Conservation (phyloP, 2,888 invertebrate genomes). For the Sphaerophoria taeniata region DNA sequence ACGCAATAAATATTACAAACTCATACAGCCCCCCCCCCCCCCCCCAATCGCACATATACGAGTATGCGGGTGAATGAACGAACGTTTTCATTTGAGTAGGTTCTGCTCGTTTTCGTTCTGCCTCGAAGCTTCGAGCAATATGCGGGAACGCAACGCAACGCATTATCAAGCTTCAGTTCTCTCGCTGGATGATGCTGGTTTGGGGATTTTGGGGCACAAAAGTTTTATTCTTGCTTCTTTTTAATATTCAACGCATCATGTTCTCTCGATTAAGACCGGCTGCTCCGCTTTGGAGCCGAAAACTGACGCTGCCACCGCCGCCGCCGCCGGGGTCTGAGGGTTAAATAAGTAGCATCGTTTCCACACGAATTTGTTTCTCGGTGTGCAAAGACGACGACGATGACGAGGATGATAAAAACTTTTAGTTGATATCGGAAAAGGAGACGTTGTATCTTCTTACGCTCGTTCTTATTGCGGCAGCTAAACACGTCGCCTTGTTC, state of each 20-base stretch:
- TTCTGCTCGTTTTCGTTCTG: constrained; percentile 17
- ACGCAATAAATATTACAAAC: constrained; percentile 72
- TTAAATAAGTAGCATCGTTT: constrained; percentile 18
- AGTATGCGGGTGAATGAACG: constrained; percentile 67
- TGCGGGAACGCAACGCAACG: neutral
- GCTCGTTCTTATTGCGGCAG: neutral
- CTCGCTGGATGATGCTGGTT: constrained; percentile 18
- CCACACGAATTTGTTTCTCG: constrained; percentile 18
- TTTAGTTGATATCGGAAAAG: constrained; percentile 41
- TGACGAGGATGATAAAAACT: constrained; percentile 29
- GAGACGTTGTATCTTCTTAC: constrained; percentile 46
- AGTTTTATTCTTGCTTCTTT: constrained; percentile 31
- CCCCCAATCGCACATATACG: constrained; percentile 30
- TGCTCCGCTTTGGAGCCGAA: constrained; percentile 3
- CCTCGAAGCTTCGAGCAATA: constrained; percentile 5
- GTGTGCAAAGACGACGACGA: constrained; percentile 2
- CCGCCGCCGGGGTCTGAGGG: neutral
- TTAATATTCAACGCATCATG: constrained; percentile 71
- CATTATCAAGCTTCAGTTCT: neutral
- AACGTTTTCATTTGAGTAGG: constrained; percentile 66
- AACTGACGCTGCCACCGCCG: neutral
- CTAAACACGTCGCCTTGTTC: constrained; percentile 38
- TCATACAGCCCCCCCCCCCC: constrained; percentile 40
- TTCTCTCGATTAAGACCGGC: constrained; percentile 63
- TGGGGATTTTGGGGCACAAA: constrained; percentile 20